Conservation (phyloP, 2,888 invertebrate species). For the Drosophila hamatofila region DNA sequence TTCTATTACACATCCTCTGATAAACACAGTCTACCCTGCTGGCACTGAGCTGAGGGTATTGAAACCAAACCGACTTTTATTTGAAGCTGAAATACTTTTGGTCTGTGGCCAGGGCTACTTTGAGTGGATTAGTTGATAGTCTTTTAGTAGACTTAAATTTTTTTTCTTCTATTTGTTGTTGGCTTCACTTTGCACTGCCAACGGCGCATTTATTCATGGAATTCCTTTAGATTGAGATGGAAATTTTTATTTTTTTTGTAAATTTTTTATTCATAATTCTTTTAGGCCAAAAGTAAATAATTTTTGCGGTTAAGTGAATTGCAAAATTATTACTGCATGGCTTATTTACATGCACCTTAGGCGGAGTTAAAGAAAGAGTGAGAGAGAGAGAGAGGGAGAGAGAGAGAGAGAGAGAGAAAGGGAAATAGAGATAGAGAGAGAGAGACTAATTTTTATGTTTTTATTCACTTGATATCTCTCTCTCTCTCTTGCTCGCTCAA, state of each 20-base stretch:
- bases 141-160: conserved; percentile 8
- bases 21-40: background rate
- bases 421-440: no score
- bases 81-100: conserved; percentile 22
- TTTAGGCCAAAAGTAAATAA: conserved; percentile 48
- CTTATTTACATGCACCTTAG: conserved; percentile 22
- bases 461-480: conserved; percentile 11
- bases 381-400: background rate
- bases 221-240: conserved; percentile 24
- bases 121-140: conserved; percentile 39
- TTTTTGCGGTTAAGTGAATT: conserved; percentile 50
- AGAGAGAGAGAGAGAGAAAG: background rate
- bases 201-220: conserved; percentile 45
- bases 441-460: background rate
- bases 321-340: conserved; percentile 30
- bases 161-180: conserved; percentile 10
- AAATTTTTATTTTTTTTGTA: conserved; percentile 8
- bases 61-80: conserved; percentile 1
- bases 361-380: background rate
- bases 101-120: conserved; percentile 24
- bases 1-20: background rate
- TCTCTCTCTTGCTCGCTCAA: conserved; percentile 10
- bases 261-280: conserved; percentile 6
- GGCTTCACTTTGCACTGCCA: conserved; percentile 16
- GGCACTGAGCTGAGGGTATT: background rate